Conservation (phyloP, 2,797 vertebrate genomes). For the Falco cherrug region DNA sequence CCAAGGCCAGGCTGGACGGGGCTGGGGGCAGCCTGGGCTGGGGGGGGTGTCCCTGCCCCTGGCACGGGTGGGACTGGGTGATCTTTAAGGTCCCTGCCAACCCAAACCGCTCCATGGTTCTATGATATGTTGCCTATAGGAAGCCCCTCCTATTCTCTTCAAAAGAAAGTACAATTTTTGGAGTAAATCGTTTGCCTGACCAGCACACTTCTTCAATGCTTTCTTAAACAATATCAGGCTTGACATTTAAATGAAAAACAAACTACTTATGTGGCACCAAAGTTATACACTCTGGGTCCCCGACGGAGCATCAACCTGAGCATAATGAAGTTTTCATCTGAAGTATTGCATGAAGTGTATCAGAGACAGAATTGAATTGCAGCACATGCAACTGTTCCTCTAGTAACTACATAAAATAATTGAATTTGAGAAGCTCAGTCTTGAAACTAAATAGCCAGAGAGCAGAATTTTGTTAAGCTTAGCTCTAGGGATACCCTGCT, state of each 20-base stretch:
- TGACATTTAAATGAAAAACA: not conserved
- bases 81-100: no score
- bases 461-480: not conserved
- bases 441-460: not conserved
- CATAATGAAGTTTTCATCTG: not conserved
- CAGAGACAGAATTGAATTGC: not conserved
- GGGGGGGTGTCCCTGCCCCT: no score
- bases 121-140: not conserved
- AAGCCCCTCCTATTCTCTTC: not conserved
- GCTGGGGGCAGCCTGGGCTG: no score
- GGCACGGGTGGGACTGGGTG: no score
- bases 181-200: not conserved
- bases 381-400: not conserved
- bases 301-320: not conserved
- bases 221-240: not conserved
- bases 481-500: not conserved
- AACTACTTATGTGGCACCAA: not conserved
- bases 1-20: no score
- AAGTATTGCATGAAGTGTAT: not conserved
- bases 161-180: not conserved
- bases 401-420: not conserved
- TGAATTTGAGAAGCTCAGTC: not conserved
- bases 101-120: no score
- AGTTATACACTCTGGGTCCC: not conserved
- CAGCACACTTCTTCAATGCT: accelerated